These are phyloP conservation scores for Pipistrellus kuhlii DNA, from an alignment of 2,797 vertebrate species.

Conservation along the genomic window DNA sequence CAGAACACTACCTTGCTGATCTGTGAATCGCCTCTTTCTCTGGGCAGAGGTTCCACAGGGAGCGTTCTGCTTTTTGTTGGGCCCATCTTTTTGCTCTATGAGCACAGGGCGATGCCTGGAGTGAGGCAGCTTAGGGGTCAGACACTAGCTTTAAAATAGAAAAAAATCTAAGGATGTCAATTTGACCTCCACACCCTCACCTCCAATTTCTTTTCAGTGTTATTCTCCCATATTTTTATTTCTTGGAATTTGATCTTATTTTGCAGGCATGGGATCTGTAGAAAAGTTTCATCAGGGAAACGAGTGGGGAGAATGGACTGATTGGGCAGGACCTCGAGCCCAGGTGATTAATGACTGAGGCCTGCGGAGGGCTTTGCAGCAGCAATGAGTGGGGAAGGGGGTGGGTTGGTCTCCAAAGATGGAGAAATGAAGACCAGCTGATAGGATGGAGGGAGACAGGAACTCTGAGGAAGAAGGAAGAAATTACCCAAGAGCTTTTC, in stretches of 20 bases:
- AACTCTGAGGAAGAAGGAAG: neutral
- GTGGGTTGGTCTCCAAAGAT: neutral
- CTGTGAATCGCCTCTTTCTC: neutral
- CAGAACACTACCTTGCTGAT: neutral
- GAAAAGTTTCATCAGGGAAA: neutral
- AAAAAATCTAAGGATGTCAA: neutral
- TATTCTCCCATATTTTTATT: neutral
- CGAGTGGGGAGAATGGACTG: neutral
- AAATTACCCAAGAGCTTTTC: neutral
- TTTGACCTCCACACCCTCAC: neutral
- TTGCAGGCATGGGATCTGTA: neutral
- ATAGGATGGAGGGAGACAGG: neutral
- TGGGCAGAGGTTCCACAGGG: neutral
- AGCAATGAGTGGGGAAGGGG: neutral
- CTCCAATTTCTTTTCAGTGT: neutral
- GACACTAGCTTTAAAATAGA: neutral
- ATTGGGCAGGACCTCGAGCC: neutral
- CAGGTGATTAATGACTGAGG: neutral
- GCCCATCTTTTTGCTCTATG: neutral
- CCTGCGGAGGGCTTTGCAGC: neutral
- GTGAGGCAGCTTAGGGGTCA: neutral
- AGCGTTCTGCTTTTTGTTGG: neutral
- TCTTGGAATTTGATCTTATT: neutral
- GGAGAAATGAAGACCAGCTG: neutral
- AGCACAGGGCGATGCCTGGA: neutral